phyloP scores from a whole-genome alignment of 2,113 vertebrate species.

The Boulengeromyrus knoepffleri region DNA sequence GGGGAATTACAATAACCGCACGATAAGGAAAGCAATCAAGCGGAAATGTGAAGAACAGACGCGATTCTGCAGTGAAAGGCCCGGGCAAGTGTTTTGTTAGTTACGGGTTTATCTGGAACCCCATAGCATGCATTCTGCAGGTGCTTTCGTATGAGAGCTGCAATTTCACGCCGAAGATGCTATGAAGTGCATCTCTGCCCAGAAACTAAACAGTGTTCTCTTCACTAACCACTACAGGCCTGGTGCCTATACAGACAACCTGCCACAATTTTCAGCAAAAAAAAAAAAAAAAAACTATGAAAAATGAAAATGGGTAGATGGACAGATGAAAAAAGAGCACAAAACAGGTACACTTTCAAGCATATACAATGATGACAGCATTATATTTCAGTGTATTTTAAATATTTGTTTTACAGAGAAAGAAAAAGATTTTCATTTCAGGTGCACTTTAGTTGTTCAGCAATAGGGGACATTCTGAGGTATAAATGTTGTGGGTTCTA shows the following conservation, averaged over 20 bases:
- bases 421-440: neutral
- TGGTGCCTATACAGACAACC: neutral
- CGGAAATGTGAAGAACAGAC: neutral
- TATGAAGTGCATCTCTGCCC: neutral
- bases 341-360: neutral
- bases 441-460: neutral
- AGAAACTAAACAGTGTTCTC: neutral
- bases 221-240: neutral
- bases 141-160: neutral
- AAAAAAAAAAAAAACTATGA: neutral
- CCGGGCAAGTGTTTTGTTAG: neutral
- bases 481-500: neutral
- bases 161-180: neutral
- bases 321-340: neutral
- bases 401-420: neutral
- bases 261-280: neutral
- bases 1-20: neutral
- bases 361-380: neutral
- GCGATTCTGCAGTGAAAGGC: neutral
- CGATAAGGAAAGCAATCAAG: conserved; percentile 4
- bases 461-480: neutral
- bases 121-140: neutral
- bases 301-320: neutral
- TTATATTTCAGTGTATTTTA: neutral
- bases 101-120: neutral